Evolutionary conservation across 2,888 invertebrate species (phyloP), one percentile per base, ranked within the genome.

Genomic region (Thera obeliscata): DNA sequence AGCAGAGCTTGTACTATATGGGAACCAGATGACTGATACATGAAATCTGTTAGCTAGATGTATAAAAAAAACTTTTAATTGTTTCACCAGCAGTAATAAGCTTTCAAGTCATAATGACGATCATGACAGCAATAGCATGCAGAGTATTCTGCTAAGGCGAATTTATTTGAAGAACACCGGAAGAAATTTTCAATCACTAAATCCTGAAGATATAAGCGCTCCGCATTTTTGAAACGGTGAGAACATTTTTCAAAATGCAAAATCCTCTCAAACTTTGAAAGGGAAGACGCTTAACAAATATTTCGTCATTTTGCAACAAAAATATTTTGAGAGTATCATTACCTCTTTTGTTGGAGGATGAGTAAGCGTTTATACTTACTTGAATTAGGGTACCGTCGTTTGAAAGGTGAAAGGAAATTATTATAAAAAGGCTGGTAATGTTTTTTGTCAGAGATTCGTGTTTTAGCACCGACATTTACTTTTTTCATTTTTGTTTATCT

Each of bases 281-380:
- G 52, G 33, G 35, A 48, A 5, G 43, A 54, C 38, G 43, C 50
- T 59, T 35, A 62, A 52, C 56, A 56, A 67, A 60, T 64, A 58
- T 62, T 64, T 60, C 46, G 61, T 46, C 56, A 56, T 64, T 67
- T 61, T 57, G 43, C 36, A 60, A 50, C 60, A 66, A 66, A 66
- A 61, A 66, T 66, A 50, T 56, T 56, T 54, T 12, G 48, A 33
- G 56, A 49, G 61, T 58, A 61, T 58, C 61, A 62, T 67, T 49
- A 65, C 55, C 52, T 62, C 58, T 59, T 55, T 69, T 69, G 69
- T 69, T 56, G 33, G n/a, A 35, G 38, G 69, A 59, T 66, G 62
- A 69, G 58, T 69, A 65, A 69, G 64, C 61, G 64, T 65, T 69
- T 58, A 43, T 57, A 64, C 66, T 66, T 56, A 58, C 58, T 62